These are phyloP conservation scores for Iselma pallidipennis DNA, from an alignment of 2,888 invertebrate species.

Conservation along the genomic window DNA sequence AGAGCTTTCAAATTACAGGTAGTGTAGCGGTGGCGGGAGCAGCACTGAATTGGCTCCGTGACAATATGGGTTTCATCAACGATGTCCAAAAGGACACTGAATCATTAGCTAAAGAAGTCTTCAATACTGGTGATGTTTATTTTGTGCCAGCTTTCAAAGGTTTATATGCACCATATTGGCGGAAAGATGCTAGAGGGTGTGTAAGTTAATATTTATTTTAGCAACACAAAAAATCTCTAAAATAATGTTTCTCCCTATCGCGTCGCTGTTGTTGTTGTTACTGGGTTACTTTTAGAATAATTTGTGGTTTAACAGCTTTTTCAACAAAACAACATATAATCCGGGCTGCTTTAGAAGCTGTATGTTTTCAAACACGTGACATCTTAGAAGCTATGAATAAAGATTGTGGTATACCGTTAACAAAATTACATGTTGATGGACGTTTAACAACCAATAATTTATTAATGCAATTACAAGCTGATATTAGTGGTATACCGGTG, in stretches of 20 bases:
- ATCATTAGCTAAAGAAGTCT: conserved; percentile 63
- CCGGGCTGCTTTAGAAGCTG: conserved; percentile 91
- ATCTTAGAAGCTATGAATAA: conserved; percentile 92
- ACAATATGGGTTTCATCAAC: conserved; percentile 85
- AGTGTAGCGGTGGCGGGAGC: conserved; percentile 92
- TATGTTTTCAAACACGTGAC: conserved; percentile 95
- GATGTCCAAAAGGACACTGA: conserved; percentile 72
- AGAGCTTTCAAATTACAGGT: conserved; percentile 54
- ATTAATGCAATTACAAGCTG: conserved; percentile 95
- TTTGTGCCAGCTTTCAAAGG: conserved; percentile 99
- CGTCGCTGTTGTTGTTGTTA: no score
- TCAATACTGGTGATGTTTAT: conserved; percentile 91
- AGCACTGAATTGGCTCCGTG: conserved; percentile 89
- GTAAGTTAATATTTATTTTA: conserved; percentile 47
- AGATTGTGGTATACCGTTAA: conserved; percentile 85
- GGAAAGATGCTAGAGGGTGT: conserved; percentile 91
- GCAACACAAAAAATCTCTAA: neutral
- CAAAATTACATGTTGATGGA: conserved; percentile 90
- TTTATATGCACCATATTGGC: conserved; percentile 97
- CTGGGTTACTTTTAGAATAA: conserved; percentile 65
- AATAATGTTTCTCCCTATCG: conserved; percentile 8
- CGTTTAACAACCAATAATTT: conserved; percentile 88
- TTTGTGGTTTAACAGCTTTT: conserved; percentile 92
- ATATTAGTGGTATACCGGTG: conserved; percentile 88
- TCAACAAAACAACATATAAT: conserved; percentile 93